Base-by-base conservation (phyloP, 2,797 vertebrate species). In the Apogon hyalosoma region DNA sequence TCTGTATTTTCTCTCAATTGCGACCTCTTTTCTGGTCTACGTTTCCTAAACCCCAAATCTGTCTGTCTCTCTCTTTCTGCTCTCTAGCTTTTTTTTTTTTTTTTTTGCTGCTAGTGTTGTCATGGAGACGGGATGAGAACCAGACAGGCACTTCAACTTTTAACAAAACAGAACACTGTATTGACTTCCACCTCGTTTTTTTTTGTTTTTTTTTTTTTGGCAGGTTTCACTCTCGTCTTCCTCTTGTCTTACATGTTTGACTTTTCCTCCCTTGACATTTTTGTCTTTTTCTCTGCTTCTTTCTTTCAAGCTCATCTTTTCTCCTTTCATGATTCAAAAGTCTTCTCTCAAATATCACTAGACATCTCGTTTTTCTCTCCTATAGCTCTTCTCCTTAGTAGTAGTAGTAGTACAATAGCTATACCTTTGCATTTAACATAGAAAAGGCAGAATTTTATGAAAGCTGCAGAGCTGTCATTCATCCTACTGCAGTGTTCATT, bases 71-170 rank as follows among this genome's bases (percentile, higher is more conserved):
- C 42, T 41, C 59, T 12, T 16, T 7, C 41, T 8, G 36, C 28
- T 36, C 33, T 9, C 16, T 47, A 28, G 24, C 24, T 12, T 18
- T 55, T 49, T 21, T 14, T 64, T 48, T 43, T 38, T 12, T 45
- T 63, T 51, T 60, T 55, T 52, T 38, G 45, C 77, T 59, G 43
- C 58, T 67, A 21, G 64, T 15, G 90, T 90, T 84, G 88, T 87
- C 89, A 91, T 90, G 84, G 87, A 59, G 78, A 90, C 65, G 45
- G 64, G 74, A 82, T 55, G 59, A 76, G 71, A 79, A 75, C 61
- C 86, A 80, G 63, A 74, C 70, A 65, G 60, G 50, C 73, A 71
- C 76, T 85, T 81, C 69, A 84, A 75, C 82, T 84, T 82, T 82
- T 61, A 89, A 80, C 67, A 80, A 75, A 61, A 61, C 42, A 56